Percentiles rank a stretch among this genome's conserved stretches.
Evolutionary conservation across 2,888 invertebrate species (phyloP).

Genomic region (Axea sp.): DNA sequence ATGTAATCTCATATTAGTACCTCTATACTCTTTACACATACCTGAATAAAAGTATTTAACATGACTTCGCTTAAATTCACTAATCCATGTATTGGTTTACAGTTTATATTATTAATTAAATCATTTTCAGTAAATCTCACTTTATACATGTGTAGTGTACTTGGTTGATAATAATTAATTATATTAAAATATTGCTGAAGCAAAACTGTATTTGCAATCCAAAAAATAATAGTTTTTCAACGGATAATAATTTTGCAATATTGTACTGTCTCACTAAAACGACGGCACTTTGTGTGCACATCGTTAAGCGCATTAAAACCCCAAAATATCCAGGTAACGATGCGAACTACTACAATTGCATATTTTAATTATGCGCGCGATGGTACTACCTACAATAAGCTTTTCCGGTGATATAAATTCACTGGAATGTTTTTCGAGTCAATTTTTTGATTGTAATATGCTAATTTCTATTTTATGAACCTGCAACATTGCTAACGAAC

Average conservation of each 20-base stretch:
- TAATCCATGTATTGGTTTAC: too few relatives aligned
- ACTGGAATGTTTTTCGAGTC: slow-evolving; percentile 9
- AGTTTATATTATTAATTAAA: too few relatives aligned
- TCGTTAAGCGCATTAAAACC: slow-evolving; percentile 72
- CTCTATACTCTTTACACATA: too few relatives aligned
- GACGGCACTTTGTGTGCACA: slow-evolving; percentile 40
- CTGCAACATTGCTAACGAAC: not conserved
- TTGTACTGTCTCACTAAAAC: slow-evolving; percentile 31
- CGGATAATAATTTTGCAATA: slow-evolving; percentile 51
- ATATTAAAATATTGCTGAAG: too few relatives aligned
- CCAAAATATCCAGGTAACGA: slow-evolving; percentile 51
- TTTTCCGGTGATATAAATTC: slow-evolving; percentile 40
- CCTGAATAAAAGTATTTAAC: too few relatives aligned
- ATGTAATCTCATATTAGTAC: too few relatives aligned
- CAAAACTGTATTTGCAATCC: too few relatives aligned
- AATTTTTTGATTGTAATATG: slow-evolving; percentile 21
- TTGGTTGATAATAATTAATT: too few relatives aligned
- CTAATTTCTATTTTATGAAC: slow-evolving; percentile 9
- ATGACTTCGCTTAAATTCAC: too few relatives aligned
- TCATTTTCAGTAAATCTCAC: too few relatives aligned
- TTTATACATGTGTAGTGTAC: too few relatives aligned
- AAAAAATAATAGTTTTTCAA: too few relatives aligned
- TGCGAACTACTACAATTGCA: slow-evolving; percentile 43
- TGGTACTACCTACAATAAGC: slow-evolving; percentile 36
- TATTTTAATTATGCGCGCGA: slow-evolving; percentile 61